Evolutionary conservation across 2,888 invertebrate species (phyloP).

Genomic region (Troides oblongomaculatus): DNA sequence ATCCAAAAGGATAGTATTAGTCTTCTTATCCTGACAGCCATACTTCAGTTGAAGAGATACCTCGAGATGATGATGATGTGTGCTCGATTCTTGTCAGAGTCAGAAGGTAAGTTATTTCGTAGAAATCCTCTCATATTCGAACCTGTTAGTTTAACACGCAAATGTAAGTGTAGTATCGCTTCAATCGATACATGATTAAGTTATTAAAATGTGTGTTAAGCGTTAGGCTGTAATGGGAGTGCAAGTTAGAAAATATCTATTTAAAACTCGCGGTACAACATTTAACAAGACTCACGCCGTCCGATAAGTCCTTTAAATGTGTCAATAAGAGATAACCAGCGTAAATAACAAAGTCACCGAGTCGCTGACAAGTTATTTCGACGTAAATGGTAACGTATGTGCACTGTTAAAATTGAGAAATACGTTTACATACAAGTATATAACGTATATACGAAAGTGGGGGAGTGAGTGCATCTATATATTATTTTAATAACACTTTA

Average conservation of each 20-base stretch:
- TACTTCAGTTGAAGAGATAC: too few species aligned
- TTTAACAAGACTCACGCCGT: constrained; percentile 57
- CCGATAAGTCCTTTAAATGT: constrained; percentile 72
- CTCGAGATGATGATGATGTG: too few species aligned
- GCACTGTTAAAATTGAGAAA: background rate
- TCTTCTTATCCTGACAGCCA: too few species aligned
- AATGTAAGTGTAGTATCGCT: background rate
- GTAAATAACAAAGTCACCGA: constrained; percentile 62
- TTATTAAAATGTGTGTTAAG: constrained; percentile 17
- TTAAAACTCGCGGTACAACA: constrained; percentile 39
- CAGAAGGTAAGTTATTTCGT: too few species aligned
- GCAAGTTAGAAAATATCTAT: constrained; percentile 31
- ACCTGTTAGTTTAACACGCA: too few species aligned
- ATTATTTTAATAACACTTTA: too few species aligned
- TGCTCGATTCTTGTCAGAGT: too few species aligned
- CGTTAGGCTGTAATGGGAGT: constrained; percentile 8
- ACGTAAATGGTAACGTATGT: constrained; percentile 29
- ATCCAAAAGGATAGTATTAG: too few species aligned
- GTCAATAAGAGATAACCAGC: constrained; percentile 72
- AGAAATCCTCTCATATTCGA: too few species aligned
- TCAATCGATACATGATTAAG: constrained; percentile 5
- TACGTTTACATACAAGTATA: background rate
- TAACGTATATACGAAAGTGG: too few species aligned
- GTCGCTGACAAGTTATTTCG: constrained; percentile 62
- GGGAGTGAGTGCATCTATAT: too few species aligned